Evolutionary conservation across 1,140 invertebrate genomes (phyloP).

Genomic region (Drosophila mauritiana): DNA sequence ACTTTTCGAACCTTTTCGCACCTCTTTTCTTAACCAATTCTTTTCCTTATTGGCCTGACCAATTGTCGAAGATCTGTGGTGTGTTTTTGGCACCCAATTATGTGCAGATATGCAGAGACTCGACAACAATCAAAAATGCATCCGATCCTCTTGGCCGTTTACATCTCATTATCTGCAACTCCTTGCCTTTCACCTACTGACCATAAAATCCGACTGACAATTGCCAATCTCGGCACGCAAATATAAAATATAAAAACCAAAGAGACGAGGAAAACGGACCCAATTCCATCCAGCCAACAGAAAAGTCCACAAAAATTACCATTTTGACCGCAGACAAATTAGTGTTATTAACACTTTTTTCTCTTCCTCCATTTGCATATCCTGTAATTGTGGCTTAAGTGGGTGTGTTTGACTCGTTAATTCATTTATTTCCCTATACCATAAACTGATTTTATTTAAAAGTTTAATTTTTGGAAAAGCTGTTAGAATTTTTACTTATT

Average conservation of each 20-base stretch:
- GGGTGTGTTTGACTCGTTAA: not conserved
- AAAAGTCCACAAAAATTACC: conserved; percentile 67
- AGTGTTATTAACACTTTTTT: conserved; percentile 67
- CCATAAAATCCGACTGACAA: conserved; percentile 51
- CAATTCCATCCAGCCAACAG: conserved; percentile 43
- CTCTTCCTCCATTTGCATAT: conserved; percentile 30
- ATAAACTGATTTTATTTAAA: no score
- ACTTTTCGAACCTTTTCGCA: conserved; percentile 42
- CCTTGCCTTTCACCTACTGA: conserved; percentile 64
- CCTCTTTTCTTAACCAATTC: conserved; percentile 24
- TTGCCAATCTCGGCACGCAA: conserved; percentile 60
- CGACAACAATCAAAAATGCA: conserved; percentile 33
- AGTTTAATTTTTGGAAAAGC: no score
- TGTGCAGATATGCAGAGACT: conserved; percentile 9
- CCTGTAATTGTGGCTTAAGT: not conserved
- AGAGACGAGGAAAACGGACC: conserved; percentile 30
- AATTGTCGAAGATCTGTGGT: conserved; percentile 42
- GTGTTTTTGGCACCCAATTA: conserved; percentile 60
- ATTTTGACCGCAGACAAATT: conserved; percentile 66
- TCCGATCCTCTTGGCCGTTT: conserved; percentile 45
- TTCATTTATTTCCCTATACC: not conserved
- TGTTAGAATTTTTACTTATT: not conserved
- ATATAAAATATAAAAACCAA: conserved; percentile 46
- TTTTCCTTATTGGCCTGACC: conserved; percentile 36
- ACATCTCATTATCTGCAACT: conserved; percentile 56